Conservation (phyloP, 2,113 vertebrate genomes). For the Pluvialis apricaria region DNA sequence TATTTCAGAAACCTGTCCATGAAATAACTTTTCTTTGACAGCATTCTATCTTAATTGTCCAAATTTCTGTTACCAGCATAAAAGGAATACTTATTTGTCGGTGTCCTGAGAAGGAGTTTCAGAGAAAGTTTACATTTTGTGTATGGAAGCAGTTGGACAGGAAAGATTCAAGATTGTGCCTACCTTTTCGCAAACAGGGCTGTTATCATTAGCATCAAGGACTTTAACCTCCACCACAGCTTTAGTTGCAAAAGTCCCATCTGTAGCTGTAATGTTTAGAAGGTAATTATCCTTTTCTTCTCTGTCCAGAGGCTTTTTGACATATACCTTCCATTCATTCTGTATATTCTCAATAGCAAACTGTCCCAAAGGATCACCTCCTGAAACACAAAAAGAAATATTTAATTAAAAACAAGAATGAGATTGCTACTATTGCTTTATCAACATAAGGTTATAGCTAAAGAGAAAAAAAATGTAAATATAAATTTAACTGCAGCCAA, state of each 20-base stretch:
- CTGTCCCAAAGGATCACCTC: constrained; percentile 92
- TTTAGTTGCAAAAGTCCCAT: constrained; percentile 90
- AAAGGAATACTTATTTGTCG: not conserved
- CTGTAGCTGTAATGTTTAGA: constrained; percentile 93
- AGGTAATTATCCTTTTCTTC: constrained; percentile 93
- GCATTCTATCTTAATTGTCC: not conserved
- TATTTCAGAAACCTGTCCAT: not conserved
- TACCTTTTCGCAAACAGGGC: constrained; percentile 94
- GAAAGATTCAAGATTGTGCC: not conserved
- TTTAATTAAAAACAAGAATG: not conserved
- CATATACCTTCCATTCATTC: constrained; percentile 96
- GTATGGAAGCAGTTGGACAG: constrained; percentile 27
- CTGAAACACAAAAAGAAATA: constrained; percentile 70
- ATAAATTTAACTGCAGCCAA: not conserved
- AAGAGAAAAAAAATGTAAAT: not conserved
- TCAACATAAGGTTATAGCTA: not conserved
- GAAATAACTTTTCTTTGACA: not conserved
- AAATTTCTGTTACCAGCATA: not conserved
- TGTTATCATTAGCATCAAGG: constrained; percentile 97
- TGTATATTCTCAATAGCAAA: constrained; percentile 92
- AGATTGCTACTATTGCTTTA: not conserved
- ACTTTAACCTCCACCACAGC: constrained; percentile 96
- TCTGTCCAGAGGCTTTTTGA: constrained; percentile 90
- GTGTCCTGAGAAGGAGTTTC: not conserved
- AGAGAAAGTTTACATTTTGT: constrained; percentile 56